Evolutionary conservation across 2,113 vertebrate genomes (phyloP).

Genomic region (Penelope pileata): DNA sequence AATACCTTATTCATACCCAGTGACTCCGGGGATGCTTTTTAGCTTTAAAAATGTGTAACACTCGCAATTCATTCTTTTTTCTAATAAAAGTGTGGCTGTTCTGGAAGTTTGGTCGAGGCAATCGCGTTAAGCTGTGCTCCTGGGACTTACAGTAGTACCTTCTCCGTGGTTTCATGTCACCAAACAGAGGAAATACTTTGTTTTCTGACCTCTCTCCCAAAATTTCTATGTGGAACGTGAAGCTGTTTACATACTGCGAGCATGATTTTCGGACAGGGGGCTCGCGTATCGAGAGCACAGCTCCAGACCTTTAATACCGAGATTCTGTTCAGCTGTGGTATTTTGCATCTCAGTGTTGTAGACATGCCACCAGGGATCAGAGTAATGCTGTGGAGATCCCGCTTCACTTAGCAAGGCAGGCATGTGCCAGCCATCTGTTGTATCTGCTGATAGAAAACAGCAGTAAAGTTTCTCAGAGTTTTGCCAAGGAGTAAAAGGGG

Average conservation of each 20-base stretch:
- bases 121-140: neutral
- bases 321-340: conserved; percentile 81
- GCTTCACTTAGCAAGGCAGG: conserved; percentile 80
- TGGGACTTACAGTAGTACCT: conserved; percentile 28
- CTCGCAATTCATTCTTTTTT: neutral
- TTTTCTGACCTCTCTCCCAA: conserved; percentile 67
- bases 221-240: conserved; percentile 71
- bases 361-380: conserved; percentile 86
- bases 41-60: conserved; percentile 11
- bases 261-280: conserved; percentile 62
- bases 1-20: neutral
- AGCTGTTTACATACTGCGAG: conserved; percentile 71
- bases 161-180: conserved; percentile 52
- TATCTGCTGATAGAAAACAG: conserved; percentile 87
- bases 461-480: conserved; percentile 82
- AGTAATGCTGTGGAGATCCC: conserved; percentile 78
- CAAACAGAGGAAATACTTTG: conserved; percentile 64
- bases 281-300: conserved; percentile 68
- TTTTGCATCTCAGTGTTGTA: conserved; percentile 84
- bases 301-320: conserved; percentile 79
- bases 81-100: conserved; percentile 4
- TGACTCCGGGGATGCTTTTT: conserved; percentile 16
- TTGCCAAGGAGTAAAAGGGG: conserved; percentile 74
- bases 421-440: conserved; percentile 92
- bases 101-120: conserved; percentile 1